Evolutionary conservation across 2,888 invertebrate genomes (phyloP), one percentile per base, ranked within the genome.

Genomic region (Leucophenga maculata): DNA sequence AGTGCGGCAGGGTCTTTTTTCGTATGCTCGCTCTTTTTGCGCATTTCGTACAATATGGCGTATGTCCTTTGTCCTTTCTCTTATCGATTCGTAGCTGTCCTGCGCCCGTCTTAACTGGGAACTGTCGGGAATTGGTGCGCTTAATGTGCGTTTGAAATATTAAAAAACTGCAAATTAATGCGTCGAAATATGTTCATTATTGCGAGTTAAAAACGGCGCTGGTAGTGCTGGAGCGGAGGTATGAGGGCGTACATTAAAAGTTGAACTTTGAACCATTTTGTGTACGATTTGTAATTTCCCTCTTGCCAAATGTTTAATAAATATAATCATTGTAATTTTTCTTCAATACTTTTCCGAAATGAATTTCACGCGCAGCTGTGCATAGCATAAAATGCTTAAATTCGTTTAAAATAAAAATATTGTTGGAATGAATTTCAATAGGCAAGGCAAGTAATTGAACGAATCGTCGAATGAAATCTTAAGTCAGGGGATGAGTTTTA

Each of bases 121-220:
- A 44, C 16, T 46, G 39, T 26, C 26, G 46, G 26, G 26, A 50
- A 11, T 65, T 9, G 16, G 50, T 54, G 22, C 64, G 54, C 54
- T 16, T 44, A 44, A 39, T 52, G 65, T 65, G 65, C 31, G 59
- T 59, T 39, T 18, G 48, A 59, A 67, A 55, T 67, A 67, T 44
- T 55, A 67, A 39, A 57, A 39, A 59, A 59, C 32, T 67, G 59
- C 26, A 50, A 67, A 60, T 67, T 67, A 67, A 67, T 67, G 60
- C 67, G 16, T 31, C 46, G 67, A 67, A 67, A 60, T 67, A 67
- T 59, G 67, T 16, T 48, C 60, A 67, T 32, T 31, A 31, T 62
- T 48, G 62, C 20, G n/a, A n/a, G 50, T 50, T 50, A 50, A 14
- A 50, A 39, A 11, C 8, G 9, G 3, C 1, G 8, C 39, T 8